Conservation (phyloP, 2,113 vertebrate species). For the Barbus barbus region DNA sequence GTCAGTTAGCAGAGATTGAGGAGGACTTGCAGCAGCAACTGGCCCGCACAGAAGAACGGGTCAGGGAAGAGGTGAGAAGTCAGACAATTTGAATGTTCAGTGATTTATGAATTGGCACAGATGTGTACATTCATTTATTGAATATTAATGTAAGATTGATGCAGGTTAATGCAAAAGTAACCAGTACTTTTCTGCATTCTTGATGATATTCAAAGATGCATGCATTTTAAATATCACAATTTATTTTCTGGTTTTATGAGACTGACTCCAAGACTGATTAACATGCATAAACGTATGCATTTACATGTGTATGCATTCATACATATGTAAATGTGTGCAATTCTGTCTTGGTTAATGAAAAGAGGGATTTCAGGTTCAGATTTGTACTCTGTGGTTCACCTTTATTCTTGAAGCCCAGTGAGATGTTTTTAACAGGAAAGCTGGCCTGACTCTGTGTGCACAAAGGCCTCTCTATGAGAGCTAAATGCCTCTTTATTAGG, state of each 20-base stretch:
- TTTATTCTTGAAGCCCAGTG: conserved; percentile 54
- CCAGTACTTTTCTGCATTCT: not conserved
- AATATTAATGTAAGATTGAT: not conserved
- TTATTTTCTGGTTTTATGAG: no score
- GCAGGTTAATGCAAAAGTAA: not conserved
- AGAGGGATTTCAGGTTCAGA: not conserved
- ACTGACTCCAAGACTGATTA: no score
- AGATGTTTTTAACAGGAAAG: conserved; percentile 4
- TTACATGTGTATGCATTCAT: not conserved
- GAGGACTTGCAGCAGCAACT: conserved; percentile 76
- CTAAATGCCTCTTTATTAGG: conserved; percentile 62
- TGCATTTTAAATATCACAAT: not conserved
- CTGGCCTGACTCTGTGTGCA: conserved; percentile 49
- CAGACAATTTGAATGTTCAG: not conserved
- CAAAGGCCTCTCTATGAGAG: conserved; percentile 65
- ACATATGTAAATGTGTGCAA: not conserved
- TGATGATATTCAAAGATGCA: not conserved
- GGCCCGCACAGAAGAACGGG: conserved; percentile 62
- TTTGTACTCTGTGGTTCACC: conserved; percentile 39
- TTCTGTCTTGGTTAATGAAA: not conserved
- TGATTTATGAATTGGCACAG: not conserved
- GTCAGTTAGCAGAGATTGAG: conserved; percentile 74
- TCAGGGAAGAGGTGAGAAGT: conserved; percentile 70
- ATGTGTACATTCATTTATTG: not conserved
- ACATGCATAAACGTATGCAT: not conserved